These are phyloP conservation scores for Drosophila littoralis DNA, from an alignment of 1,140 invertebrate genomes.

Conservation along the genomic window DNA sequence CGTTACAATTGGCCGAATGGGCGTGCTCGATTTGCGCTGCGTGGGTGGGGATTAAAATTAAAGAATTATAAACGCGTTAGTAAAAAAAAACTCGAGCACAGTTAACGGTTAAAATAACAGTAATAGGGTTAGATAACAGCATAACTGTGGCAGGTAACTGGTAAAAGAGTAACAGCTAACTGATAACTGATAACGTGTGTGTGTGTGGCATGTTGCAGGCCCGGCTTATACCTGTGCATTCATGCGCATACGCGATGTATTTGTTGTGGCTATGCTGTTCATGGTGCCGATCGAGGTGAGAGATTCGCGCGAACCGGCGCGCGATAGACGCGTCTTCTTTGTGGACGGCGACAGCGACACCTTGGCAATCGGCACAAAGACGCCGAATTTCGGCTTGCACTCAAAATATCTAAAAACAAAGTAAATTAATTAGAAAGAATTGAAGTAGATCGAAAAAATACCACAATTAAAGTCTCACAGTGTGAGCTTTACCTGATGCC, in stretches of 20 bases:
- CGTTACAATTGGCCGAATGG: slow-evolving; percentile 69
- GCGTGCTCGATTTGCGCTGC: slow-evolving; percentile 83
- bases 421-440: not conserved
- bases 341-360: slow-evolving; percentile 92
- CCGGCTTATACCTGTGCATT: slow-evolving; percentile 83
- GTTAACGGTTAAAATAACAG: slow-evolving; percentile 28
- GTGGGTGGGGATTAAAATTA: slow-evolving; percentile 56
- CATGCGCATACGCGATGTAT: slow-evolving; percentile 84
- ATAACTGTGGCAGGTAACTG: slow-evolving; percentile 26
- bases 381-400: slow-evolving; percentile 94
- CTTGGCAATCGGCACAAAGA: slow-evolving; percentile 96
- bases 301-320: slow-evolving; percentile 93
- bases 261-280: slow-evolving; percentile 89
- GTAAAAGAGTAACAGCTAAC: slow-evolving; percentile 13
- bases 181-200: slow-evolving; percentile 12
- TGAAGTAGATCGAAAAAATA: not conserved
- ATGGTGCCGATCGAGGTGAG: slow-evolving; percentile 91
- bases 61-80: slow-evolving; percentile 60
- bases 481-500: slow-evolving; percentile 88
- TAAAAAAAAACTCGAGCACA: slow-evolving; percentile 18
- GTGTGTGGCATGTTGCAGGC: slow-evolving; percentile 9
- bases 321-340: slow-evolving; percentile 88
- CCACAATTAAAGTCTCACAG: not conserved
- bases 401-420: slow-evolving; percentile 93
- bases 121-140: slow-evolving; percentile 12